These are phyloP conservation scores for Mustela nigripes DNA, from an alignment of 2,113 vertebrate species.

Conservation along the genomic window DNA sequence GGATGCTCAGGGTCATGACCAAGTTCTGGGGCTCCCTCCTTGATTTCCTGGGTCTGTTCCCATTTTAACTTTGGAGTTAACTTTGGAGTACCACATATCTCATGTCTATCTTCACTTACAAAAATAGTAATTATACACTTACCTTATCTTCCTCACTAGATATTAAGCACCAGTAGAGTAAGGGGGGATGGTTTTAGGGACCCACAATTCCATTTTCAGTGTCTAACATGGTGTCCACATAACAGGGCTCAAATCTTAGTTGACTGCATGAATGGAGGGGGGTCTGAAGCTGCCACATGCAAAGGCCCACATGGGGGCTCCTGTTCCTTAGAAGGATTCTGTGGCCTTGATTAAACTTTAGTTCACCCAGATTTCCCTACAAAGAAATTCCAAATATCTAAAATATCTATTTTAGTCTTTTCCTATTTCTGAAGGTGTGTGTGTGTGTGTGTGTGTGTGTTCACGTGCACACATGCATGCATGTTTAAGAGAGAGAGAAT, in stretches of 20 bases:
- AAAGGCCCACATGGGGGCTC: background rate
- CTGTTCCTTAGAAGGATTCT: background rate
- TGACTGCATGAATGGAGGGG: background rate
- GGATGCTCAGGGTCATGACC: background rate
- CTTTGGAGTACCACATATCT: background rate
- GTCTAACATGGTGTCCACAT: background rate
- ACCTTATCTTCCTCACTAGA: background rate
- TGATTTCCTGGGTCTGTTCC: background rate
- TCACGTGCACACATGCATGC: background rate
- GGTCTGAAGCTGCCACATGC: background rate
- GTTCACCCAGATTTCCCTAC: background rate
- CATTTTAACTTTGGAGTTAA: background rate
- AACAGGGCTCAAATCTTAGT: background rate
- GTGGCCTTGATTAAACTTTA: conserved; percentile 2
- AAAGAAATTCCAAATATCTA: background rate
- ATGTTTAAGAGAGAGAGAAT: background rate
- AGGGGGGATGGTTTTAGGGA: background rate
- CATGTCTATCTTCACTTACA: background rate
- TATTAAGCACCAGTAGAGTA: background rate
- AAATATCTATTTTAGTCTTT: background rate
- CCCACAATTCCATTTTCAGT: background rate
- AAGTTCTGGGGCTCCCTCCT: background rate
- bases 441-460: no score
- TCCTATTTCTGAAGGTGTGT: background rate
- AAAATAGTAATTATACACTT: background rate